Percentiles rank a stretch among this genome's conserved stretches.
Conservation (phyloP, 2,888 invertebrate genomes). For the Aleiodes testaceus region DNA sequence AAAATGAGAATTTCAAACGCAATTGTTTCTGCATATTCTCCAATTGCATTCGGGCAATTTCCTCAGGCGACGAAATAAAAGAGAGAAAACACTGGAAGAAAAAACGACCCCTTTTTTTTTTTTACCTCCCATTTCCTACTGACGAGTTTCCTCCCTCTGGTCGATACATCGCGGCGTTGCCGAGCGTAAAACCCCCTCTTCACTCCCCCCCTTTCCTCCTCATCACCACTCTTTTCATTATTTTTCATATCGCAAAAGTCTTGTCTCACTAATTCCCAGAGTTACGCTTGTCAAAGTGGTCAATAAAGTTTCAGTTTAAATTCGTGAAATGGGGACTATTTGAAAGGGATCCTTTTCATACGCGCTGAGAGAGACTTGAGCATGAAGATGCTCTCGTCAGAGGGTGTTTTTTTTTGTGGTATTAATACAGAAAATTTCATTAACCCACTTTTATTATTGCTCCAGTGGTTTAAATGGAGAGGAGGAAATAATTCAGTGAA, state of each 20-base stretch:
- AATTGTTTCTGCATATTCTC: neutral
- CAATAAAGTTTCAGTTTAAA: constrained; percentile 1
- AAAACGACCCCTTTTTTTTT: constrained; percentile 23
- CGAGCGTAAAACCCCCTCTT: constrained; percentile 18
- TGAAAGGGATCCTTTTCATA: constrained; percentile 18
- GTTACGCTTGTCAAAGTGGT: neutral
- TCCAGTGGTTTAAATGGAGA: too few species aligned
- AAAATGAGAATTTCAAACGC: neutral
- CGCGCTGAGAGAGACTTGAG: neutral
- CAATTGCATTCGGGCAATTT: neutral
- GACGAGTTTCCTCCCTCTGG: constrained; percentile 15
- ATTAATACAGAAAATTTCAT: constrained; percentile 17
- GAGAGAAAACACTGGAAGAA: neutral
- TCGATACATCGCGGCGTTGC: constrained; percentile 37
- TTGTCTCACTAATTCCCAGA: constrained; percentile 3
- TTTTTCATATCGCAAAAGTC: constrained; percentile 13
- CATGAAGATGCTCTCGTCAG: neutral
- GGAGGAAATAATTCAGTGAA: too few species aligned
- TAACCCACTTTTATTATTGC: constrained; percentile 9
- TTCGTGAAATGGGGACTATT: constrained; percentile 24
- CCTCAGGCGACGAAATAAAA: neutral
- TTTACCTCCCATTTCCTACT: constrained; percentile 7
- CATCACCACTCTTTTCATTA: constrained; percentile 26
- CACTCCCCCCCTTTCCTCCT: neutral
- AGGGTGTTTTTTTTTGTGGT: neutral